These are phyloP conservation scores for Alloplasta piceator DNA, from an alignment of 2,888 invertebrate species.

Conservation along the genomic window DNA sequence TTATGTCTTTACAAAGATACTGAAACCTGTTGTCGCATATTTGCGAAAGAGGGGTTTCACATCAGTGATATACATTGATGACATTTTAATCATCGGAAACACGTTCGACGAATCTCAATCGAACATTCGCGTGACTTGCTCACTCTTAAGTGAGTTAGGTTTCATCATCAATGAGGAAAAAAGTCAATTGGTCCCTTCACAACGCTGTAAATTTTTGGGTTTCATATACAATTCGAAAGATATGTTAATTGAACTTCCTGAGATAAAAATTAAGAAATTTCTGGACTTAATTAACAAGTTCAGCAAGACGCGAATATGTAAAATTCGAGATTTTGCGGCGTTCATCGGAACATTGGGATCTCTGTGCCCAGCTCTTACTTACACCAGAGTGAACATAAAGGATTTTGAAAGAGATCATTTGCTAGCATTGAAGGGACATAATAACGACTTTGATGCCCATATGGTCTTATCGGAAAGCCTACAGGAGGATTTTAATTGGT, in stretches of 20 bases:
- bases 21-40: background rate
- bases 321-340: slow-evolving; percentile 45
- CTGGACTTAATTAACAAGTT: slow-evolving; percentile 28
- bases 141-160: slow-evolving; percentile 19
- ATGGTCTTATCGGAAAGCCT: slow-evolving; percentile 1
- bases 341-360: slow-evolving; percentile 20
- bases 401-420: slow-evolving; percentile 19
- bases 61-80: slow-evolving; percentile 40
- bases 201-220: slow-evolving; percentile 24
- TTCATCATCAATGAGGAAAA: slow-evolving; percentile 54
- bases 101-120: slow-evolving; percentile 4
- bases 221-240: slow-evolving; percentile 26
- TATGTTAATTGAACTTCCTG: slow-evolving; percentile 39
- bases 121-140: slow-evolving; percentile 1
- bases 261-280: slow-evolving; percentile 38
- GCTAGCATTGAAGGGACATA: background rate
- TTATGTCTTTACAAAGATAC: slow-evolving; percentile 36
- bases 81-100: slow-evolving; percentile 25
- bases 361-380: slow-evolving; percentile 9
- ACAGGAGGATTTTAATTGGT: slow-evolving; percentile 21
- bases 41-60: slow-evolving; percentile 20
- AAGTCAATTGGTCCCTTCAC: slow-evolving; percentile 26
- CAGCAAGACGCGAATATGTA: slow-evolving; percentile 5
- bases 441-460: slow-evolving; percentile 4
- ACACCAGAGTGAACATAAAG: slow-evolving; percentile 16